phyloP scores from a whole-genome alignment of 1,140 invertebrate species.

The Cydia amplana region DNA sequence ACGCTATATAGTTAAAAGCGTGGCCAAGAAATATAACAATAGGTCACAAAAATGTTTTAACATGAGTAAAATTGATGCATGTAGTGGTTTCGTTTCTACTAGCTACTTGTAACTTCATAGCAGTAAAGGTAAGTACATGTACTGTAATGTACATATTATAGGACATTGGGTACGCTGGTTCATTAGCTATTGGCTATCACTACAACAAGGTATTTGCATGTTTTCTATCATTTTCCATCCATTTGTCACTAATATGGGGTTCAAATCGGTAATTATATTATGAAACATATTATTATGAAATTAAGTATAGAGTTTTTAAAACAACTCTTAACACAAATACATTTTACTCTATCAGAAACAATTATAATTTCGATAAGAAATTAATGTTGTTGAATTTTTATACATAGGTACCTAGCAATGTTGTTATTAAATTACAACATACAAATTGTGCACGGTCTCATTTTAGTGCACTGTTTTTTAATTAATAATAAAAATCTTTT shows the following conservation, averaged over 20 bases:
- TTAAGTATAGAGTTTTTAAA: too few species aligned
- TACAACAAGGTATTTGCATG: conserved; percentile 21
- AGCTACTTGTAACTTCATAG: not conserved
- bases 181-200: not conserved
- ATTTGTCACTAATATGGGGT: not conserved
- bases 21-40: not conserved
- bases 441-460: too few species aligned
- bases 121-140: conserved; percentile 19
- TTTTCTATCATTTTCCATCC: conserved; percentile 11
- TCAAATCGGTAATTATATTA: too few species aligned
- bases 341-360: too few species aligned
- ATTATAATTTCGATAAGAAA: not conserved
- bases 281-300: too few species aligned
- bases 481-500: too few species aligned
- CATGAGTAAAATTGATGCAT: too few species aligned
- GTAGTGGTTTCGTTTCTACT: not conserved
- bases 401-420: too few species aligned
- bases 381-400: too few species aligned
- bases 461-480: too few species aligned
- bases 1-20: not conserved
- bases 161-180: not conserved
- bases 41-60: not conserved
- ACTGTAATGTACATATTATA: not conserved
- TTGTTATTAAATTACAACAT: too few species aligned
- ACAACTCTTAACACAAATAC: too few species aligned